Conservation (phyloP, 2,888 invertebrate species). For the Embidobia sp. region DNA sequence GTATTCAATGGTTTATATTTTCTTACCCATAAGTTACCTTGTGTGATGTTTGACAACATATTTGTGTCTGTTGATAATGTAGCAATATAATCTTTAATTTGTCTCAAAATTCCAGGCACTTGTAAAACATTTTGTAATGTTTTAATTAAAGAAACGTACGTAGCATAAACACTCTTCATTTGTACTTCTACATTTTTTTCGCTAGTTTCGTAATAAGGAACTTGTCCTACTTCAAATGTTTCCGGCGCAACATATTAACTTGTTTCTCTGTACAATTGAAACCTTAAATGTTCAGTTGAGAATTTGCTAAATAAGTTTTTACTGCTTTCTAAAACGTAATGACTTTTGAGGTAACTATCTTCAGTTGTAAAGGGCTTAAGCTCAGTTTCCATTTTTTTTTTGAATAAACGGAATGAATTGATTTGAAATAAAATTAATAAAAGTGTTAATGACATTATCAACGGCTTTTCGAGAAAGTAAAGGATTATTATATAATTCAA, state of each 20-base stretch:
- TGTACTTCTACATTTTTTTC: neutral
- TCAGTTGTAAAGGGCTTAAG: constrained; percentile 16
- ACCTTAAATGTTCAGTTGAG: constrained; percentile 33
- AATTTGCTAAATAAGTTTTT: constrained; percentile 22
- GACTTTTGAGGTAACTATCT: constrained; percentile 2
- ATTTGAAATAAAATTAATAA: constrained; percentile 21
- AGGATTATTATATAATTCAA: constrained; percentile 41
- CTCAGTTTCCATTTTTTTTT: constrained; percentile 18
- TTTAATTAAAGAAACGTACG: neutral
- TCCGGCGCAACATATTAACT: constrained; percentile 43
- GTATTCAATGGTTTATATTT: neutral
- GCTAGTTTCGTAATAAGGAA: neutral
- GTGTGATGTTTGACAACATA: constrained; percentile 6
- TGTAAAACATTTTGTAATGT: neutral
- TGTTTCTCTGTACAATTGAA: constrained; percentile 33
- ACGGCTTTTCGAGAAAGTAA: constrained; percentile 41
- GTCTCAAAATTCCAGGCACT: constrained; percentile 10
- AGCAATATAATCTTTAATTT: constrained; percentile 4
- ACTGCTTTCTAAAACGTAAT: neutral
- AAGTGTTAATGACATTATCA: constrained; percentile 14
- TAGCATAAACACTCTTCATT: constrained; percentile 4
- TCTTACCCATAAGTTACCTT: constrained; percentile 20
- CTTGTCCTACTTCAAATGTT: constrained; percentile 40
- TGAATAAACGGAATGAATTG: constrained; percentile 34
- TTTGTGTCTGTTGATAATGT: constrained; percentile 1